Evolutionary conservation across 1,140 invertebrate genomes (phyloP), one percentile per base, ranked within the genome.

Genomic region (Sycophila sp.): DNA sequence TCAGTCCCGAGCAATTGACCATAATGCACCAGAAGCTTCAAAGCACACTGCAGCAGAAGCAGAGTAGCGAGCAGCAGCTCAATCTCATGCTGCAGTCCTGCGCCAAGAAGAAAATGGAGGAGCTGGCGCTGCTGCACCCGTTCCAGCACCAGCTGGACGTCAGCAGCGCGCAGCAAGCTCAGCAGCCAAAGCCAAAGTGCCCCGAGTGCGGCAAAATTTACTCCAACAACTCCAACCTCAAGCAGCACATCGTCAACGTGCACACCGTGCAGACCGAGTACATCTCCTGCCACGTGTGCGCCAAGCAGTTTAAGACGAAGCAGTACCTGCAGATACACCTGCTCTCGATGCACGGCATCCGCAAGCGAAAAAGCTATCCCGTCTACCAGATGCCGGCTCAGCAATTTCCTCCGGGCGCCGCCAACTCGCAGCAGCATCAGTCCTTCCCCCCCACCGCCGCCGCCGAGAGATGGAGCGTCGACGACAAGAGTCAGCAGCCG

Each of bases 161-260:
- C 74, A 78, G 30, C 66, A 71, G 62, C 53, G n/a, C n/a, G n/a
- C n/a, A n/a, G n/a, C n/a, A n/a, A n/a, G n/a, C n/a, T n/a, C 74
- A 38, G 36, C 67, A 78, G 30, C 79, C 80, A 75, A 90, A 89
- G 81, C 90, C 90, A 68, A 89, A 90, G 74, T 91, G 91, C 82
- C 89, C 89, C 38, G 88, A 90, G 77, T 91, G 90, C 83, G 89
- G 89, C 75, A 91, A 91, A 80, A 88, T 89, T 55, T 92, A 91
- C 83, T 90, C 89, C 78, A 88, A 88, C 65, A 87, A 86, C 75
- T 90, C 90, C 73, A 92, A 92, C 80, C 86, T 92, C 49, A 91
- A 91, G 83, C 92, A 93, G 80, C 91, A 93, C 86, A 90, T 92
- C 75, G 89, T 90, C 70, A 92, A 92, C 85, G 89, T 92, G 73